A percentile compares a stretch with the other conserved stretches of the same genome.
These are phyloP conservation scores for Trogon surrucura DNA, from an alignment of 2,113 vertebrate genomes.

Conservation along the genomic window DNA sequence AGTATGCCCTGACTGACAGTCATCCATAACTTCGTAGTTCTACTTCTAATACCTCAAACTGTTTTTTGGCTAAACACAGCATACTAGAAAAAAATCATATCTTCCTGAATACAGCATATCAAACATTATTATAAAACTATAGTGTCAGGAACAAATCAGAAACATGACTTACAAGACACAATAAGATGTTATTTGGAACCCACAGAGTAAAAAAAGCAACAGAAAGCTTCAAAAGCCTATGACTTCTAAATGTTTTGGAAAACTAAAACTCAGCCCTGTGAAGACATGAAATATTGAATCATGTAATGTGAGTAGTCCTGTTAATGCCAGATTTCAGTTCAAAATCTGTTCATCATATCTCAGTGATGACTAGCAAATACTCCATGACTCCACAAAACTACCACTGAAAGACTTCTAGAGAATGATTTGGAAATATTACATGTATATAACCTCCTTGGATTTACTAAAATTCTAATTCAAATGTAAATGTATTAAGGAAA, in stretches of 20 bases:
- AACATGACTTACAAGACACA: neutral
- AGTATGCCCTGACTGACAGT: neutral
- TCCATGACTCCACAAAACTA: neutral
- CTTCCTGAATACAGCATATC: neutral
- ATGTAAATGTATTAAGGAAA: rapidly evolving
- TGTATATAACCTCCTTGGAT: neutral
- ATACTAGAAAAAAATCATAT: neutral
- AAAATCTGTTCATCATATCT: neutral
- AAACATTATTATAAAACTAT: neutral
- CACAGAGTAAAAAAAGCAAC: neutral
- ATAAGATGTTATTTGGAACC: neutral
- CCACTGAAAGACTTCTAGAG: neutral
- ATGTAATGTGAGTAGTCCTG: neutral
- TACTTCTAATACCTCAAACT: neutral
- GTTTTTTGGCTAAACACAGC: neutral
- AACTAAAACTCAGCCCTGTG: neutral
- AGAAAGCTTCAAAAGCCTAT: neutral
- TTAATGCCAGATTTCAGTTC: neutral
- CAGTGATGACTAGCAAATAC: neutral
- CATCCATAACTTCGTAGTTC: neutral
- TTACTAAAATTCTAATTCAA: neutral
- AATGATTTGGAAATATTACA: neutral
- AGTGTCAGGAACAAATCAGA: neutral
- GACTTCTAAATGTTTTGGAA: neutral
- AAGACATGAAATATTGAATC: neutral